phyloP scores from a whole-genome alignment of 2,888 invertebrate genomes.

The Scaptomyza tumidula region DNA sequence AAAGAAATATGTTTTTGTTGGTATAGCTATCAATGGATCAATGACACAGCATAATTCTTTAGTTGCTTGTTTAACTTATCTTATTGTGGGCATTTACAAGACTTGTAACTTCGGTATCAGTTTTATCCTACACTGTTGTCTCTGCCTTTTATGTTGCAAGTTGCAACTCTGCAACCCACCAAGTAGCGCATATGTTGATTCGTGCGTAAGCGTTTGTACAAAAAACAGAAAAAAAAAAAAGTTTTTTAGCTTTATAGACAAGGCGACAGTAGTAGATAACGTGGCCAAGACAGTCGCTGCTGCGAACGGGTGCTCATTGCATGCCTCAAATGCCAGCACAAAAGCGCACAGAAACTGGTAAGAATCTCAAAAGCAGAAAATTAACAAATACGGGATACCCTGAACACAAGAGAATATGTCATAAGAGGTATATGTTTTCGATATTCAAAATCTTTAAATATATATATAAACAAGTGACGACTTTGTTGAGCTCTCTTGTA shows the following conservation, averaged over 20 bases:
- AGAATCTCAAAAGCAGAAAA: background rate
- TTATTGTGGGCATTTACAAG: slow-evolving; percentile 48
- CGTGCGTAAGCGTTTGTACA: slow-evolving; percentile 39
- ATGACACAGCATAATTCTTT: slow-evolving; percentile 8
- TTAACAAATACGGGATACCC: background rate
- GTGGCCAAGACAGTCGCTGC: slow-evolving; percentile 6
- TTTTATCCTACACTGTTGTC: slow-evolving; percentile 37
- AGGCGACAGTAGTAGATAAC: slow-evolving; percentile 38
- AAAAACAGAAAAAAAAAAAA: slow-evolving; percentile 1
- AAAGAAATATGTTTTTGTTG: background rate
- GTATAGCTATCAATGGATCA: slow-evolving; percentile 3
- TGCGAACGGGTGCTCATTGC: slow-evolving; percentile 24
- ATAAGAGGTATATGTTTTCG: too few relatives aligned
- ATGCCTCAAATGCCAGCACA: slow-evolving; percentile 70
- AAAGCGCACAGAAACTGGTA: slow-evolving; percentile 36
- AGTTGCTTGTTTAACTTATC: slow-evolving; percentile 23
- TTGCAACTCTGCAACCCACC: slow-evolving; percentile 40
- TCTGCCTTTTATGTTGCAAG: background rate
- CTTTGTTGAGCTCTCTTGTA: too few relatives aligned
- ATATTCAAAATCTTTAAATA: too few relatives aligned
- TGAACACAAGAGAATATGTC: background rate
- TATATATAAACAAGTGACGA: too few relatives aligned
- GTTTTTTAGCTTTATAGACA: slow-evolving; percentile 38
- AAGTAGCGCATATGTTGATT: slow-evolving; percentile 42
- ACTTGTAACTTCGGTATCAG: slow-evolving; percentile 42